Conservation (phyloP, 2,113 vertebrate genomes). For the Lethenteron reissneri region DNA sequence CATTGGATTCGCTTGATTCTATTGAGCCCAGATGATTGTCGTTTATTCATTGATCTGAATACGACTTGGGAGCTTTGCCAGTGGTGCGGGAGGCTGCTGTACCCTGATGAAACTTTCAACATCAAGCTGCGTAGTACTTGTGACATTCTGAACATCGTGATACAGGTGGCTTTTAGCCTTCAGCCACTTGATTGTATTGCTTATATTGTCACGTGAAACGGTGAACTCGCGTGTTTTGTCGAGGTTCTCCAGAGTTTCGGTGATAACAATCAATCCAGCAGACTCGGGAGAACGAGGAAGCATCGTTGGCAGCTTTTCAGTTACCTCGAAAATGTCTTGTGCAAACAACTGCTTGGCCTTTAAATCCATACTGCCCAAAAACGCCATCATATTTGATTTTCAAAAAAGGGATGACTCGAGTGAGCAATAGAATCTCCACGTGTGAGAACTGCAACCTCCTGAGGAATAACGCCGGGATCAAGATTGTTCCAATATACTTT, state of each 20-base stretch:
- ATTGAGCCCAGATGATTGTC: not conserved
- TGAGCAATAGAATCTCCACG: not conserved
- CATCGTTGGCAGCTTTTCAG: not conserved
- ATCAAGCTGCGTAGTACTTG: no score
- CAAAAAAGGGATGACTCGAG: not conserved
- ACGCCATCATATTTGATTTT: not conserved
- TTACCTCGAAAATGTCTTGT: not conserved
- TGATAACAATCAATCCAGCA: not conserved
- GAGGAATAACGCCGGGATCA: not conserved
- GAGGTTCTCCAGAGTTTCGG: not conserved
- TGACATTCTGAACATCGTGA: not conserved
- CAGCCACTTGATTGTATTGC: not conserved
- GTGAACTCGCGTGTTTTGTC: not conserved
- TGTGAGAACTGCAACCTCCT: not conserved
- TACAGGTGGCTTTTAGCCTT: not conserved
- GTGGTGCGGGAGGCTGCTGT: no score
- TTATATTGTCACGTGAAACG: not conserved
- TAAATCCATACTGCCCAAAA: not conserved
- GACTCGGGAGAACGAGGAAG: not conserved
- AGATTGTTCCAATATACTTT: not conserved
- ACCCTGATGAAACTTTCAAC: no score
- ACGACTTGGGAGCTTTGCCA: not conserved
- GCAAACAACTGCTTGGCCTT: conserved; percentile 2
- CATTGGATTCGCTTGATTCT: not conserved
- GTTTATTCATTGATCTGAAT: not conserved